Conservation (phyloP, 2,113 vertebrate genomes). For the Festucalex cinctus region DNA sequence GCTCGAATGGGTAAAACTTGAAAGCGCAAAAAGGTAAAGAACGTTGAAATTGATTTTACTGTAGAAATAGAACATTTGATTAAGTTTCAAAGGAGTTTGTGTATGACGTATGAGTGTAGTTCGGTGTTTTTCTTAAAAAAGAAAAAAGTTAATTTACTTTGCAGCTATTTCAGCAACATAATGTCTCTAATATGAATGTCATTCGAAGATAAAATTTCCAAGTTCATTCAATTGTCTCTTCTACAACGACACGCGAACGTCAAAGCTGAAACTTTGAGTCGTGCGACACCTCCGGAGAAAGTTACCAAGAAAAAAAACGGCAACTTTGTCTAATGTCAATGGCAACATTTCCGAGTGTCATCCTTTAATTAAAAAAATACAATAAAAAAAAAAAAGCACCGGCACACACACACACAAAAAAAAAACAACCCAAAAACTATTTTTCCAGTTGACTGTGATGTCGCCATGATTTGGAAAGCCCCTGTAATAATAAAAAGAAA, state of each 20-base stretch:
- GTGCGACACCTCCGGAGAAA: conserved; percentile 24
- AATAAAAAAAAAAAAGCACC: background rate
- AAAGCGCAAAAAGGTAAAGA: conserved; percentile 11
- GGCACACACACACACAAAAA: no score
- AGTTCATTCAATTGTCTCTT: background rate
- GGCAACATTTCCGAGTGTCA: background rate
- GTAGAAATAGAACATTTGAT: background rate
- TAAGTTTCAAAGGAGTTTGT: background rate
- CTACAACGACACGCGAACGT: background rate
- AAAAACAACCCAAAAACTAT: no score
- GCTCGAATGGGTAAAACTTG: conserved; percentile 67
- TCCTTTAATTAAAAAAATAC: no score
- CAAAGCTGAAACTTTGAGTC: conserved; percentile 32
- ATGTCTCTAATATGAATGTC: background rate
- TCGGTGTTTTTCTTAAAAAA: background rate
- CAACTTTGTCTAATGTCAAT: background rate
- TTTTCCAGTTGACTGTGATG: background rate
- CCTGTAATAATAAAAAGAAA: background rate
- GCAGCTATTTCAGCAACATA: background rate
- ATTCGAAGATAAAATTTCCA: background rate
- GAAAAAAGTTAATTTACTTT: background rate
- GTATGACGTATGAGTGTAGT: background rate
- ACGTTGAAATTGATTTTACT: background rate
- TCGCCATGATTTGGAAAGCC: conserved; percentile 2
- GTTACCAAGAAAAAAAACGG: background rate